These are phyloP conservation scores for Discoglossus pictus DNA, from an alignment of 2,797 vertebrate genomes.

Conservation along the genomic window DNA sequence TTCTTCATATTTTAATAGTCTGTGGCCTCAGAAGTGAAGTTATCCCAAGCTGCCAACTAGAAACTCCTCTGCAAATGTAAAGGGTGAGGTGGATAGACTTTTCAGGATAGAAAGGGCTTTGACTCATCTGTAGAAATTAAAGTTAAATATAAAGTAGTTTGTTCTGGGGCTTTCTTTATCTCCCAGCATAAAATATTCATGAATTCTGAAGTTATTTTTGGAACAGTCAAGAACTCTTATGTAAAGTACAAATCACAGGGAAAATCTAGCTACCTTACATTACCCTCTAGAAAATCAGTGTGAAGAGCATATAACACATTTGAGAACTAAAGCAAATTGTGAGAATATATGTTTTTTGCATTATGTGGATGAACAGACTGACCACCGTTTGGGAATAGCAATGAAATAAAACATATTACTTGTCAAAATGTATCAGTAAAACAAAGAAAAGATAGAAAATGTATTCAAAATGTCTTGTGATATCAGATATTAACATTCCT, in stretches of 20 bases:
- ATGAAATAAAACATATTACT: background rate
- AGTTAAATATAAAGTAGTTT: constrained; percentile 45
- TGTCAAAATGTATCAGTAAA: background rate
- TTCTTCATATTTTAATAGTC: too few relatives aligned
- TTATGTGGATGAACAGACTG: background rate
- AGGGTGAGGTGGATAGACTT: constrained; percentile 2
- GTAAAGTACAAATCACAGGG: constrained; percentile 46
- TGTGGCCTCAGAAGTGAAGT: too few relatives aligned
- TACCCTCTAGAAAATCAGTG: constrained; percentile 37
- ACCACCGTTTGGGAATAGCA: background rate
- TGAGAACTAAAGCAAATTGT: constrained; percentile 20
- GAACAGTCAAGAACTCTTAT: constrained; percentile 45
- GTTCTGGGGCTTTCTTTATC: constrained; percentile 41
- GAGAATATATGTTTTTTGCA: background rate
- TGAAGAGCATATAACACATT: constrained; percentile 26
- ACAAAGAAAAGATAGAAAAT: too few relatives aligned
- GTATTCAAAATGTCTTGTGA: too few relatives aligned
- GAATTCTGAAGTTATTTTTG: constrained; percentile 34
- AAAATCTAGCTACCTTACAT: constrained; percentile 36
- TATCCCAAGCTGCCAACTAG: constrained; percentile 12
- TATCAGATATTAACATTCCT: too few relatives aligned
- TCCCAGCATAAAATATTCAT: constrained; percentile 49
- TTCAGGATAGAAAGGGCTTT: constrained; percentile 19
- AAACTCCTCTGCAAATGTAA: constrained; percentile 11
- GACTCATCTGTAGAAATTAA: constrained; percentile 32